Conservation (phyloP, 2,113 vertebrate species). For the Daubentonia madagascariensis region DNA sequence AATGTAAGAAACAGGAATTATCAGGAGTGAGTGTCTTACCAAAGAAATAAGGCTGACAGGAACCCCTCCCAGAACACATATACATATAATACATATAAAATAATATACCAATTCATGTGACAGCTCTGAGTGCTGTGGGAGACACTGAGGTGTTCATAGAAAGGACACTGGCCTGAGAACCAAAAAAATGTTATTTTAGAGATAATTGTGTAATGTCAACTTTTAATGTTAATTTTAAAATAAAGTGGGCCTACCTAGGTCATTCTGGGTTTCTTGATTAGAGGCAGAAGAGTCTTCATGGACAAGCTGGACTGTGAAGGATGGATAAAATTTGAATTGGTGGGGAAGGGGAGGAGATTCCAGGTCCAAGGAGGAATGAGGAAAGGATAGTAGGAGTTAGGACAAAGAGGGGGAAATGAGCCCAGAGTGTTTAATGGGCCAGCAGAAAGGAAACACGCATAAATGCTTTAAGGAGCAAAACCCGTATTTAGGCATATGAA, state of each 20-base stretch:
- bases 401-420: not conserved
- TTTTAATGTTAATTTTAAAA: slow-evolving; percentile 36
- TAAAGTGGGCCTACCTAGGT: not conserved
- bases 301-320: not conserved
- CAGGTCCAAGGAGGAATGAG: not conserved
- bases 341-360: not conserved
- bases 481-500: not conserved
- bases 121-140: not conserved
- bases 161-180: not conserved
- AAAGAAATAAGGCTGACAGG: not conserved
- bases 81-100: not conserved
- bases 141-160: not conserved
- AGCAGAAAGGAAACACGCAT: not conserved
- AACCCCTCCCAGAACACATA: not conserved
- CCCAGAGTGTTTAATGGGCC: not conserved
- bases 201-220: not conserved
- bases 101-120: not conserved
- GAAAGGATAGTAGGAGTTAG: not conserved
- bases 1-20: not conserved
- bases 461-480: slow-evolving; percentile 11
- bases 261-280: slow-evolving; percentile 2
- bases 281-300: not conserved
- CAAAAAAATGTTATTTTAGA: not conserved
- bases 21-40: not conserved
- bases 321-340: not conserved